Percentiles rank a stretch among this genome's conserved stretches.
These are phyloP conservation scores for Napeogenes inachia DNA, from an alignment of 2,888 invertebrate species.

Conservation along the genomic window DNA sequence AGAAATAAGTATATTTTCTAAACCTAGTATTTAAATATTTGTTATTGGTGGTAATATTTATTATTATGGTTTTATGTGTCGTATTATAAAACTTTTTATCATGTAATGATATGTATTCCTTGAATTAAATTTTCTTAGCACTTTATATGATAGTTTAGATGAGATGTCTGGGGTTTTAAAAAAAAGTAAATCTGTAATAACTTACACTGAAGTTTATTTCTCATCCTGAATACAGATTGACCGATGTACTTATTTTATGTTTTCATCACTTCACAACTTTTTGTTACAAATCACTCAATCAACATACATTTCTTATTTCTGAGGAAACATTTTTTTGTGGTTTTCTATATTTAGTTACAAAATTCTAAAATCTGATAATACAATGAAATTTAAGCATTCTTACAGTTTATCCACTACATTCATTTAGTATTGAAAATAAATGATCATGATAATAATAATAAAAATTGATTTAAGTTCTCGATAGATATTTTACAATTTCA, in stretches of 20 bases:
- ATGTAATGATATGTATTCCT: no score
- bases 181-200: slow-evolving; percentile 59
- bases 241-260: slow-evolving; percentile 56
- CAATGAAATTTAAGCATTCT: slow-evolving; percentile 74
- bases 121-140: neutral
- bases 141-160: neutral
- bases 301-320: slow-evolving; percentile 66
- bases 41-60: no score
- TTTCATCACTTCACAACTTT: slow-evolving; percentile 65
- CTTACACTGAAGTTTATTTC: slow-evolving; percentile 78
- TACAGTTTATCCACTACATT: slow-evolving; percentile 68
- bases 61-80: no score
- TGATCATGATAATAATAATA: slow-evolving; percentile 67
- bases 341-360: slow-evolving; percentile 64
- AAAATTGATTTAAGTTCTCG: slow-evolving; percentile 72
- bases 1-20: no score
- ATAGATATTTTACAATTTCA: slow-evolving; percentile 67
- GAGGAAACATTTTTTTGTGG: slow-evolving; percentile 51
- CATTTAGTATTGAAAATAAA: slow-evolving; percentile 74
- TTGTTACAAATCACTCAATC: slow-evolving; percentile 68
- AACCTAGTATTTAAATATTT: no score
- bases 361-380: slow-evolving; percentile 70
- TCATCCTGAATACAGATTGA: slow-evolving; percentile 74
- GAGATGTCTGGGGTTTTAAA: neutral
- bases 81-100: no score